Evolutionary conservation across 1,140 invertebrate species (phyloP), one percentile per base, ranked within the genome.

Genomic region (Panagrolaimus sp.): DNA sequence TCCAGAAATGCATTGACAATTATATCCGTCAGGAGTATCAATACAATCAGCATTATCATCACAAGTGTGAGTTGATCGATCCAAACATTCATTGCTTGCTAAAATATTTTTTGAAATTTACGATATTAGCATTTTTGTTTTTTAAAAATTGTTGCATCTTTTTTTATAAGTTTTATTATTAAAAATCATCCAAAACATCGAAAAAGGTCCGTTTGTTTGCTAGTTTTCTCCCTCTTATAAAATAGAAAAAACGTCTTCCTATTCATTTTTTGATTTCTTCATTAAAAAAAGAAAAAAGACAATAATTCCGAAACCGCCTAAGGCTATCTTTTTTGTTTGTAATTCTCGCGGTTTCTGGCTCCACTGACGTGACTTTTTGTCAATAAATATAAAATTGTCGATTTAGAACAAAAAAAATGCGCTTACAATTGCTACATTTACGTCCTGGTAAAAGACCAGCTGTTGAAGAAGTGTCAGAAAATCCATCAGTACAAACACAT

Each of bases 1-100:
- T 13, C 84, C 85, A 45, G 75, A 67, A 42, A 82, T 77, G 71
- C 85, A 85, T 25, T 78, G 66, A 73, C 85, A 85, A 9, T 76
- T 77, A 69, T 77, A 85, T 9, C 75, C 64, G 16, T 84, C 83
- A 16, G 75, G 68, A 7, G 72, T 73, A 63, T 85, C 84, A n/a
- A 80, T 72, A 73, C 85, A 85, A 31, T 79, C 73, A 7, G 84
- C 83, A 69, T 84, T 81, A n/a, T 77, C 77, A 67, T 84, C 74
- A 69, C 83, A 84, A 31, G 82, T 82, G 48, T 82, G 78, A 53
- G 80, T 62, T 20, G 74, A 65, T 25, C 73, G 66, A 25, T 68
- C 68, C 4, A 70, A 25, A 67, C 81, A 82, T 68, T 82, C 81
- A 65, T 82, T 83, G 67, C 72, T 81, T 9, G 82, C 79, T 83